Evolutionary conservation across 1,140 invertebrate species (phyloP).

Genomic region (Drosophila biarmipes): DNA sequence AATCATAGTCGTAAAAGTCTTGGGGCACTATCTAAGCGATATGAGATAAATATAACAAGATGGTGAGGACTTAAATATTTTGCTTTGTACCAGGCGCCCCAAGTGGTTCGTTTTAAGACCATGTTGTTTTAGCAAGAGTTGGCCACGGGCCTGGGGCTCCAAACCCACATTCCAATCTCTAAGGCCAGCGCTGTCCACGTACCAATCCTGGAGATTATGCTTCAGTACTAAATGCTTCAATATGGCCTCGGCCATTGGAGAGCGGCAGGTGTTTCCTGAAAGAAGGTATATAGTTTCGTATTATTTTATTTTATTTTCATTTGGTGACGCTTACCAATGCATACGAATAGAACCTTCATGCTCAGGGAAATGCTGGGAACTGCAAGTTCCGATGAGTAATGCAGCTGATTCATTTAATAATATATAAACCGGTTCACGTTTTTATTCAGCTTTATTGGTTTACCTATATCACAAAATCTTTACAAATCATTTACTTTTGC

Average conservation of each 20-base stretch:
- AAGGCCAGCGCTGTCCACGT: conserved; percentile 94
- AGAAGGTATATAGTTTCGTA: background rate
- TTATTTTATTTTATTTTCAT: conserved; percentile 6
- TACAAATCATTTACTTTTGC: conserved; percentile 29
- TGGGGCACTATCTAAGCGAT: conserved; percentile 87
- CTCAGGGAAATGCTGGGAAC: conserved; percentile 9
- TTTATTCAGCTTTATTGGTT: conserved; percentile 31
- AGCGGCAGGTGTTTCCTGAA: conserved; percentile 96
- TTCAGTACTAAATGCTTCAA: conserved; percentile 90
- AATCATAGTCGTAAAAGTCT: conserved; percentile 93
- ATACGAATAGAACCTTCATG: conserved; percentile 77
- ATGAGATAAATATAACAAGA: background rate
- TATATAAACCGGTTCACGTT: conserved; percentile 39
- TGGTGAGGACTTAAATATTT: no score
- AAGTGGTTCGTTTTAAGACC: conserved; percentile 87
- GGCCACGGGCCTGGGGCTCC: conserved; percentile 90
- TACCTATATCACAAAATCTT: conserved; percentile 25
- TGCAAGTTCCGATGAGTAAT: conserved; percentile 19
- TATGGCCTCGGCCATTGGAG: conserved; percentile 96
- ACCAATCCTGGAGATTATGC: conserved; percentile 88
- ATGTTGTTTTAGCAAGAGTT: conserved; percentile 87
- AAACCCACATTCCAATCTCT: conserved; percentile 93
- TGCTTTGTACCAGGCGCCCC: conserved; percentile 87
- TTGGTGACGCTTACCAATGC: conserved; percentile 62
- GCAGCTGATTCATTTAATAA: conserved; percentile 25